phyloP scores from a whole-genome alignment of 2,888 invertebrate genomes.

The Cryptus armator region DNA sequence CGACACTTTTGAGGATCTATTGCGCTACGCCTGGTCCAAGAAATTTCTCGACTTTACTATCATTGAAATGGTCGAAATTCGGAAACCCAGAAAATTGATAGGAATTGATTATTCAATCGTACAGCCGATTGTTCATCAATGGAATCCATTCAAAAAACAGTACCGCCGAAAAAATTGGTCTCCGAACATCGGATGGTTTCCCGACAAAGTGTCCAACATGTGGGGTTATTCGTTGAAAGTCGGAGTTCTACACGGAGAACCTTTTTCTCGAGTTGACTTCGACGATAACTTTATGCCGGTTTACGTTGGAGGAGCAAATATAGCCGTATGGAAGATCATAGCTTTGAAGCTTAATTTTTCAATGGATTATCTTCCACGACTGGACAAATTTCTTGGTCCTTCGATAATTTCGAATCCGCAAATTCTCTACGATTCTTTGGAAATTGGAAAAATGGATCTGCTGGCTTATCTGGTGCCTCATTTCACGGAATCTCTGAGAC shows the following conservation, averaged over 20 bases:
- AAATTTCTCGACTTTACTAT: slow-evolving; percentile 65
- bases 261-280: not conserved
- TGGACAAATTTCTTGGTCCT: not conserved
- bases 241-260: slow-evolving; percentile 6
- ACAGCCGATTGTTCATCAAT: slow-evolving; percentile 59
- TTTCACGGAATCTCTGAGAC: not conserved
- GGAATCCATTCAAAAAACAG: slow-evolving; percentile 68
- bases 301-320: slow-evolving; percentile 30
- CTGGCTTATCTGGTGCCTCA: not conserved
- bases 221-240: slow-evolving; percentile 67
- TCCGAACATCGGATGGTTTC: slow-evolving; percentile 56
- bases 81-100: not conserved
- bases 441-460: slow-evolving; percentile 52
- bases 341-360: slow-evolving; percentile 68
- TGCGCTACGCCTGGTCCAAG: slow-evolving; percentile 61
- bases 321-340: slow-evolving; percentile 15
- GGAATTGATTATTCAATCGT: not conserved
- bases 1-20: slow-evolving; percentile 47
- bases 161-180: slow-evolving; percentile 49
- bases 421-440: not conserved
- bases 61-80: slow-evolving; percentile 51
- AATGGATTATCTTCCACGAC: not conserved
- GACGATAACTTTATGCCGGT: slow-evolving; percentile 11
- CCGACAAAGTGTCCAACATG: slow-evolving; percentile 69
- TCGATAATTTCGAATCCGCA: not conserved